Percentiles rank a stretch among this genome's conserved stretches.
Evolutionary conservation across 2,797 vertebrate species (phyloP).

Genomic region (Intellagama lesueurii): DNA sequence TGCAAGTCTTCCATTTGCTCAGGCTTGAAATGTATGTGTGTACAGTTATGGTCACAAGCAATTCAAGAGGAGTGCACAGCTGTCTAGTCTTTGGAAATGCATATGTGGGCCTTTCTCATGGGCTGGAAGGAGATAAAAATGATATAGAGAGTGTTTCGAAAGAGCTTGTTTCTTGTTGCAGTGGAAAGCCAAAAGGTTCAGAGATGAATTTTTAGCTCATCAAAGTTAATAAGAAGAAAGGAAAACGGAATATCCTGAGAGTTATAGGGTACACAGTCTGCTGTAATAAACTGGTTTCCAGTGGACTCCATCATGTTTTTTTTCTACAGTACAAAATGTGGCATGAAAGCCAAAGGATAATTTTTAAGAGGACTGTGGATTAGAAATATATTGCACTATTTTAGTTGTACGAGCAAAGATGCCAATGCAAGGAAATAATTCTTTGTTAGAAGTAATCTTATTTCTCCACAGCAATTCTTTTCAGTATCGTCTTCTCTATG

Average conservation of each 20-base stretch:
- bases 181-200: not conserved
- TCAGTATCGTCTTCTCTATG: not conserved
- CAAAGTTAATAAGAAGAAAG: not conserved
- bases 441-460: not conserved
- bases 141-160: not conserved
- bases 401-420: not conserved
- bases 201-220: not conserved
- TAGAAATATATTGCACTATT: not conserved
- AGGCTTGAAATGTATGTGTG: constrained; percentile 6
- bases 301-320: not conserved
- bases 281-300: not conserved
- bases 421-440: not conserved
- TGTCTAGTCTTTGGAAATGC: constrained; percentile 16
- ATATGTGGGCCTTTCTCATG: not conserved
- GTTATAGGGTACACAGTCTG: not conserved
- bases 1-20: constrained; percentile 12
- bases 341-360: not conserved
- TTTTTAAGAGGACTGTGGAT: not conserved
- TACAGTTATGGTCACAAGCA: not conserved
- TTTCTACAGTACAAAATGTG: not conserved
- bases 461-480: not conserved
- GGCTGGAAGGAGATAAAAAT: not conserved
- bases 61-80: constrained; percentile 20
- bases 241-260: not conserved
- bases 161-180: not conserved